Evolutionary conservation across 1,140 invertebrate genomes (phyloP).

Genomic region (Andrena cerasifolii): DNA sequence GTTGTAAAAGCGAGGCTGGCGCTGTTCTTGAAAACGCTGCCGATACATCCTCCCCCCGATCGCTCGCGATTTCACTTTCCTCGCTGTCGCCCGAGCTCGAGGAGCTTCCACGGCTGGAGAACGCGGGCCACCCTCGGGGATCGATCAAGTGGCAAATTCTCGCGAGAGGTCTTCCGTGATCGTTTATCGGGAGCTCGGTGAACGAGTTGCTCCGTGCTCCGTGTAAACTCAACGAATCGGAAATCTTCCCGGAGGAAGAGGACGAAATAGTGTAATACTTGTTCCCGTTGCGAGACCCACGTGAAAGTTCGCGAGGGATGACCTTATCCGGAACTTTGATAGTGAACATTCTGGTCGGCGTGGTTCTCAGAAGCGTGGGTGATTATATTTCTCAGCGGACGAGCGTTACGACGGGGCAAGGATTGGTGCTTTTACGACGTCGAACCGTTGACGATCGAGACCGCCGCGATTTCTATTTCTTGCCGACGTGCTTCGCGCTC

Average conservation of each 20-base stretch:
- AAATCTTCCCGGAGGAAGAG: too few relatives aligned
- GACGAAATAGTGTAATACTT: too few relatives aligned
- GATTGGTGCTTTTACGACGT: neutral
- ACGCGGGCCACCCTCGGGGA: neutral
- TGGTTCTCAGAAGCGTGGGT: neutral
- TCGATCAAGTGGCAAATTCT: neutral
- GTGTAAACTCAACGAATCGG: too few relatives aligned
- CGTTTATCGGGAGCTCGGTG: conserved; percentile 4
- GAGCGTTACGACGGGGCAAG: neutral
- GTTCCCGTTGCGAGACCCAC: too few relatives aligned
- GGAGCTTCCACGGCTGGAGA: neutral
- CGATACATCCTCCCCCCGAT: conserved; percentile 5
- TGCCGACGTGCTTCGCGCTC: neutral
- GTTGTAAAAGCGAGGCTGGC: conserved; percentile 51
- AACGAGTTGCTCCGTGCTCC: too few relatives aligned
- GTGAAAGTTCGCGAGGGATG: neutral
- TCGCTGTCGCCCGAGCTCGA: neutral
- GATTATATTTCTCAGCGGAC: neutral
- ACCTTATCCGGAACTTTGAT: neutral
- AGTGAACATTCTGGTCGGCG: neutral
- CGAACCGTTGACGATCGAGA: too few relatives aligned
- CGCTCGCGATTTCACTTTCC: conserved; percentile 12
- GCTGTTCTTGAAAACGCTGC: conserved; percentile 21
- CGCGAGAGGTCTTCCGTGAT: neutral
- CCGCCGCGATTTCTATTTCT: neutral